A percentile compares a stretch with the other conserved stretches of the same genome.
Evolutionary conservation across 2,797 vertebrate genomes (phyloP).

Genomic region (Eulemur coronatus): DNA sequence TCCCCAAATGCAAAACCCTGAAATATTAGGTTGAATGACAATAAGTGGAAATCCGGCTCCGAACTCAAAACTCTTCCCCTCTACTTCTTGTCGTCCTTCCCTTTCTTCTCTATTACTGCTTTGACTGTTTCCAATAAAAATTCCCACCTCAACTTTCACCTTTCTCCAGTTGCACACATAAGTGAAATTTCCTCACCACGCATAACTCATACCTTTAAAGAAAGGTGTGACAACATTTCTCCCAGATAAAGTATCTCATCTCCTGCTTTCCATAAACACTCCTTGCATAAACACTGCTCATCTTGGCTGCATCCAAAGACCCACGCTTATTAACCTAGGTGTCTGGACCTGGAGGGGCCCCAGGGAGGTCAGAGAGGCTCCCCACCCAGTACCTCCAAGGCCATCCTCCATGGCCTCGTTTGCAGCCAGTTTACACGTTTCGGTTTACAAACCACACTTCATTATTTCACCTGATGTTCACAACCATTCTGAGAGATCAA

Average conservation of each 20-base stretch:
- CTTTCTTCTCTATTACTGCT: neutral
- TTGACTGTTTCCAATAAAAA: constrained; percentile 24
- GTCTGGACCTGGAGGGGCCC: too few relatives aligned
- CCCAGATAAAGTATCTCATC: neutral
- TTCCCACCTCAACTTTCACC: neutral
- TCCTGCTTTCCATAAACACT: neutral
- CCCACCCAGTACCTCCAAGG: neutral
- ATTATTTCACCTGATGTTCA: neutral
- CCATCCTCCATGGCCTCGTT: neutral
- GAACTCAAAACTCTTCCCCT: neutral
- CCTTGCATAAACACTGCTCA: neutral
- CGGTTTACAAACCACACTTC: neutral
- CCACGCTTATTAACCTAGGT: accelerated
- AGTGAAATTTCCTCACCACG: neutral
- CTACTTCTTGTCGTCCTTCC: neutral
- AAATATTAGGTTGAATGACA: neutral
- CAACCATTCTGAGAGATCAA: neutral
- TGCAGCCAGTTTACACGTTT: neutral
- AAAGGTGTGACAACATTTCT: neutral
- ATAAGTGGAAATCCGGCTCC: neutral
- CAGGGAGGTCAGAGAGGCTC: accelerated
- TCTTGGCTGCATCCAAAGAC: neutral
- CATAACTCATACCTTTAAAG: neutral
- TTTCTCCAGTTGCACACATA: neutral
- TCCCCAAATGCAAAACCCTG: neutral